Evolutionary conservation across 2,888 invertebrate genomes (phyloP), one percentile per base, ranked within the genome.

Genomic region (Erebia ligea): DNA sequence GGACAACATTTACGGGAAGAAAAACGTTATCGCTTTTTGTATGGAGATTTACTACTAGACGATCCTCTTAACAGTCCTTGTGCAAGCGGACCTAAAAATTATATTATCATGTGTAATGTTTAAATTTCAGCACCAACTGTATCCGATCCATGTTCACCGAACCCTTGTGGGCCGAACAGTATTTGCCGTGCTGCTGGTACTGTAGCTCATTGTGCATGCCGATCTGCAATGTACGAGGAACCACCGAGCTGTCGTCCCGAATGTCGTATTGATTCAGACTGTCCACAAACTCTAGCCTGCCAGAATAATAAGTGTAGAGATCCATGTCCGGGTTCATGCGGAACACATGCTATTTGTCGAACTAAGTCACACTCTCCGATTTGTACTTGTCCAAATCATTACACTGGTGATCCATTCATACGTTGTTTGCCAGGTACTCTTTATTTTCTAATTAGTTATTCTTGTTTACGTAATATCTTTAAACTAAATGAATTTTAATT

Each of bases 161-260:
- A 95, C 67, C 95, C 95, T n/a, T 96, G 97, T 80, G 97, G 97
- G 21, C 90, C 95, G 1, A 96, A 96, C 80, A 95, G 96, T 2
- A 85, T 95, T 71, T 96, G 96, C 79, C 94, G 94, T n/a, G 94
- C 95, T 11, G 95, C 95, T 77, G 95, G 95, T 15, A 90, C 91
- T 11, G 95, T 95, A 70, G 94, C 95, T 64, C 95, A 96, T 42
- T 97, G 97, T 79, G 95, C 95, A 5, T 97, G 97, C 80, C 92
- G 95, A 15, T 94, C 95, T 2, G 94, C 95, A 57, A 97, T 95
- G 85, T 91, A 94, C 63, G 96, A 96, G 42, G 94, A 94, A n/a
- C 97, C 97, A 45, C 97, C 97, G 5, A 95, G 95, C 75, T 97
- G 97, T 82, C 93, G 95, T 75, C 96, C 96, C 0, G 97, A 97